Base-by-base conservation (phyloP, 2,113 vertebrate genomes). In the Pseudolaguvia tuberculata region DNA sequence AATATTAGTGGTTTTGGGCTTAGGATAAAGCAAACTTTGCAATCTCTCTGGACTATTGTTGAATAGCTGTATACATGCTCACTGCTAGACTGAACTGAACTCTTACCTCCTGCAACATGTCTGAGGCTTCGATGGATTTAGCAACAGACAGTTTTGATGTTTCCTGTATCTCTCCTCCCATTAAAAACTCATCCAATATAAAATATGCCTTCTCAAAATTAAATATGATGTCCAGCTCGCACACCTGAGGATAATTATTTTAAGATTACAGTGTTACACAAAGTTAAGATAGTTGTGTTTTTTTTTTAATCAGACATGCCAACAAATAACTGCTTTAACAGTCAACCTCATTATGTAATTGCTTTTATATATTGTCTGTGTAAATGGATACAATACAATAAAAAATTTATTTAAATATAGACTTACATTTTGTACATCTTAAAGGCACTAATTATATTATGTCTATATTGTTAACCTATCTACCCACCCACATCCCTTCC, bases 151-250 rank as follows among this genome's bases (percentile, higher is more conserved):
- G 92, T 87, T 98, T 99, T 17, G 97, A 99, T 27, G 97, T 99
- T 87, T 99, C 97, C 81, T 97, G 97, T 76, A 99, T 82, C 88
- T 99, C 97, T 65, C 97, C 97, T 50, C 94, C 94, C 68, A 99
- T 93, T 69, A 99, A 92, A 88, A 98, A 99, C 83, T 99, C 97
- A 68, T 99, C 97, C 81, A 99, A 90, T 86, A 99, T 98, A 84
- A 98, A 99, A 88, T 98, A 99, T 21, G 96, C 96, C 88, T 99
- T 99, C 86, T 99, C 96, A 88, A 99, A 99, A 86, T 98, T 99
- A 84, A 99, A 99, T 85, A 99, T 99, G 71, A 99, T 96, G 87
- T 99, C 97, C 87, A 99, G 89, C 86, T 99, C 97, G 3, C 97
- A 99, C 75, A 99, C 97, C 97, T 99, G 71, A 29, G 29, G 55